Evolutionary conservation across 2,888 invertebrate species (phyloP), one percentile per base, ranked within the genome.

Genomic region (Nomada fucata): DNA sequence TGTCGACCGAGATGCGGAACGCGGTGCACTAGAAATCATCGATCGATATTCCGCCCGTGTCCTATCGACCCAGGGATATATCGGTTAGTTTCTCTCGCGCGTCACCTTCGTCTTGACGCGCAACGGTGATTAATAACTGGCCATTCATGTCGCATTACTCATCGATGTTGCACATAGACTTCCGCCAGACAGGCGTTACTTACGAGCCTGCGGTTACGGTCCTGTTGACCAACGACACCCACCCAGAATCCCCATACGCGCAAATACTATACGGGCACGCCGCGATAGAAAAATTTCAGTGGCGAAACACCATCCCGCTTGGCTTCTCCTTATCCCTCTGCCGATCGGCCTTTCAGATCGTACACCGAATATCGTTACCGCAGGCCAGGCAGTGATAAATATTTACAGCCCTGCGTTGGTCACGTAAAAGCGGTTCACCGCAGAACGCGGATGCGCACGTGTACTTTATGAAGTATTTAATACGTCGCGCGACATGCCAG

Each of bases 111-210:
- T 71, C 85, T 76, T 47, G 71, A 29, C 71, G 67, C 53, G 70
- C 69, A 60, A 76, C 80, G 60, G 78, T 91, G 88, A 91, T 91
- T 91, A 90, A 91, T 91, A 91, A 91, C 89, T 84, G 80, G 82
- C 84, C 86, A 83, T 88, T 88, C 88, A 78, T 89, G 87, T 86
- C 86, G 85, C 88, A 90, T 91, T 91, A 90, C 88, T 91, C 90
- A 91, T 90, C 88, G 88, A 84, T 76, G 82, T 74, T 75, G 71
- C 78, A 23, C 81, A 82, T 79, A 87, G 86, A 89, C 88, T 90
- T 89, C 88, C 89, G 86, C 86, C 89, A 88, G 86, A 87, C 88
- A 80, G 74, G 78, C 80, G 86, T 90, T 89, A 86, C 88, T 87
- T 86, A 86, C 90, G 86, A 86, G 89, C 88, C 89, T 87, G 91